A percentile compares a stretch with the other conserved stretches of the same genome.
Conservation (phyloP, 2,797 vertebrate species). For the Corythornis leucogaster region DNA sequence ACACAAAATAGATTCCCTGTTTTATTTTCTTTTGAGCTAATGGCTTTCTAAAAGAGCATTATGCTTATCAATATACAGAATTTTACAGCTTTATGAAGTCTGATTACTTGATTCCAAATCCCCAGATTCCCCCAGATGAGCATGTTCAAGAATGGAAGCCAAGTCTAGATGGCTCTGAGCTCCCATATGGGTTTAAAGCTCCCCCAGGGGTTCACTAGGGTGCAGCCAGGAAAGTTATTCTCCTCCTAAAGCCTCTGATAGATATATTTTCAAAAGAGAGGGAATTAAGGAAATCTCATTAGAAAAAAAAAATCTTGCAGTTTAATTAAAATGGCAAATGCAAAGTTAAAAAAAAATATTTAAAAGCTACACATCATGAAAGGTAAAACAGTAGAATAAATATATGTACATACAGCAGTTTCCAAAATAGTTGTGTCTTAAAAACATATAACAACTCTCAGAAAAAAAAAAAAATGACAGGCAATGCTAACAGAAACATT, state of each 20-base stretch:
- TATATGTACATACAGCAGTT: constrained; percentile 43
- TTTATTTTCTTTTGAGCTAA: neutral
- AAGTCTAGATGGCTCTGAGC: neutral
- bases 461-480: neutral
- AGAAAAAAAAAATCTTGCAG: constrained; percentile 30
- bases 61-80: no score
- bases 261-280: neutral
- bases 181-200: neutral
- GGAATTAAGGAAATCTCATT: neutral
- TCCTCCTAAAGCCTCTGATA: neutral
- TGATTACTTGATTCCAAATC: neutral
- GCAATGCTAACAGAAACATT: neutral
- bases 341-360: neutral
- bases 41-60: neutral
- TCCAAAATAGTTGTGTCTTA: constrained; percentile 19
- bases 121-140: neutral
- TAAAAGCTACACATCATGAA: neutral
- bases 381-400: constrained; percentile 66
- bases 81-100: neutral
- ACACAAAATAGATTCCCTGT: neutral
- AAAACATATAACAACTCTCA: neutral
- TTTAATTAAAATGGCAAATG: constrained; percentile 61
- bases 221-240: neutral
- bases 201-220: rapidly evolving
- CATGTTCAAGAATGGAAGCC: neutral